phyloP scores from a whole-genome alignment of 2,113 vertebrate species.

The Mirounga angustirostris region DNA sequence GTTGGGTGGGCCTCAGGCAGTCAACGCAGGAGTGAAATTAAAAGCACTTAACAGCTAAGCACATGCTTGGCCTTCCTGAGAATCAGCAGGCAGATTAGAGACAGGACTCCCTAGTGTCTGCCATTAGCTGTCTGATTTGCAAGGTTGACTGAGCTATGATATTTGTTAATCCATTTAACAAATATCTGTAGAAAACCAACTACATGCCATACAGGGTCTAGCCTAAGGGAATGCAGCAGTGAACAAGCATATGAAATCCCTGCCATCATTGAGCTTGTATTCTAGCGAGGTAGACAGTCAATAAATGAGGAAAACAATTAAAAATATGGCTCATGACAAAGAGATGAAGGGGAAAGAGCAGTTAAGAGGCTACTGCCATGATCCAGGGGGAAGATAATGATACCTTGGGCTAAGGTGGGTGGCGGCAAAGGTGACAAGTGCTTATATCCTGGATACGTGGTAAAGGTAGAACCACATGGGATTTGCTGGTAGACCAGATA shows the following conservation, averaged over 20 bases:
- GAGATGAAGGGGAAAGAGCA: neutral
- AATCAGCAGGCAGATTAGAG: neutral
- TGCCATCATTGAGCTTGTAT: neutral
- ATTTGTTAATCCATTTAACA: neutral
- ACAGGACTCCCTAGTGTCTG: neutral
- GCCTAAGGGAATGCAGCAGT: neutral
- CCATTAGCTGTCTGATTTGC: neutral
- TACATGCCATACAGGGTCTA: neutral
- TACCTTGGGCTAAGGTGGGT: neutral
- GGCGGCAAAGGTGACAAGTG: neutral
- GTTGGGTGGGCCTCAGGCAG: neutral
- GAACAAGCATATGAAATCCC: neutral
- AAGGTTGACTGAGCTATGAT: neutral
- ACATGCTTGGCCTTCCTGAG: too few species aligned
- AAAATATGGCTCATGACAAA: neutral
- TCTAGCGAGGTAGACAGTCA: neutral
- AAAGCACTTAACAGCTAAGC: neutral
- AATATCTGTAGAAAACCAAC: neutral
- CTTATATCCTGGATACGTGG: neutral
- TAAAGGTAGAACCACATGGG: neutral
- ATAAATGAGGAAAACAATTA: neutral
- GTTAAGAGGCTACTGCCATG: neutral
- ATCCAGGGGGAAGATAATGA: neutral
- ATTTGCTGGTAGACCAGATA: neutral
- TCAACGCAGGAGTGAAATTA: neutral